Percentiles rank a stretch among this genome's conserved stretches.
phyloP scores from a whole-genome alignment of 35 echinoderm and acorn worm genomes.

The Apostichopus japonicus region DNA sequence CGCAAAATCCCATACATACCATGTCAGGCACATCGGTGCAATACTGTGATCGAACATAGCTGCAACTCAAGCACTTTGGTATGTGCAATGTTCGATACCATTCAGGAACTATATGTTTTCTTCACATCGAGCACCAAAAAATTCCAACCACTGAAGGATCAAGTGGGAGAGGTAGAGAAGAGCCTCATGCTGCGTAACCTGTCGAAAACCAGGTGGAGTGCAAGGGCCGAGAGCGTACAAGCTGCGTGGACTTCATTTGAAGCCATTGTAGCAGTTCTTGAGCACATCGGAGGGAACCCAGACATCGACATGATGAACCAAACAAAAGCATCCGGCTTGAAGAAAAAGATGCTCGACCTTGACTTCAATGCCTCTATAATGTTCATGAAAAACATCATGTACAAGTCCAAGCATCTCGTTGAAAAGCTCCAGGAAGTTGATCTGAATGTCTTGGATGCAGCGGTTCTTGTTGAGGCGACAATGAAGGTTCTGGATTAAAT shows the following conservation, averaged over 20 bases:
- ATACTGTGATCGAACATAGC: too few relatives aligned
- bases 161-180: too few relatives aligned
- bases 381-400: slow-evolving; percentile 31
- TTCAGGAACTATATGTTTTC: slow-evolving; percentile 40
- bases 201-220: slow-evolving; percentile 17
- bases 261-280: slow-evolving; percentile 32
- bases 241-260: too few relatives aligned
- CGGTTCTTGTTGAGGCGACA: slow-evolving; percentile 44
- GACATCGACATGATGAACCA: neutral
- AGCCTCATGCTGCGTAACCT: slow-evolving; percentile 26
- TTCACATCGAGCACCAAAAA: slow-evolving; percentile 40
- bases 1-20: neutral
- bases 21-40: too few relatives aligned
- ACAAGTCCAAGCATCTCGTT: slow-evolving; percentile 21
- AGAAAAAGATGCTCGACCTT: slow-evolving; percentile 31
- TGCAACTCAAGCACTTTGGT: too few relatives aligned
- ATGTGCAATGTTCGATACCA: slow-evolving; percentile 30
- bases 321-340: slow-evolving; percentile 35
- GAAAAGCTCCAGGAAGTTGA: slow-evolving; percentile 30
- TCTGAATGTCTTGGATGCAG: slow-evolving; percentile 36
- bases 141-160: slow-evolving; percentile 30
- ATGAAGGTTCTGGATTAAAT: slow-evolving; percentile 34
- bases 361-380: slow-evolving; percentile 9
- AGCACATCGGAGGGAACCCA: slow-evolving; percentile 24
- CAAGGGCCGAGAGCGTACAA: slow-evolving; percentile 2